Percentiles rank a stretch among this genome's conserved stretches.
Evolutionary conservation across 2,797 vertebrate genomes (phyloP).

Genomic region (Prunella strophiata): DNA sequence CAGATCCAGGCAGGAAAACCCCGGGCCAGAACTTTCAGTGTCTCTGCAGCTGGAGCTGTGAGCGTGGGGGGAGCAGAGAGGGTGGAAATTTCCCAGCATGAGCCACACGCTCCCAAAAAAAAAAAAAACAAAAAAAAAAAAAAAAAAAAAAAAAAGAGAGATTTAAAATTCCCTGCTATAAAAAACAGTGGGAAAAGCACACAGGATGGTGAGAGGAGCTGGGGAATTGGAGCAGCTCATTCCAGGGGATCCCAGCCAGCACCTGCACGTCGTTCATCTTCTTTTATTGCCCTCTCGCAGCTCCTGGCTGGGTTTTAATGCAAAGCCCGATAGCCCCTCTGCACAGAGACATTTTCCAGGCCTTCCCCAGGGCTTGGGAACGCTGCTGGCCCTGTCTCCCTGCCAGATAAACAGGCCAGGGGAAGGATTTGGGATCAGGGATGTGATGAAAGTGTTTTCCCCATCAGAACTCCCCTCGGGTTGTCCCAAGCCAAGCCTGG

Average conservation of each 20-base stretch:
- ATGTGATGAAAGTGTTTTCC: not conserved
- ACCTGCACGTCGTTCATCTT: constrained; percentile 62
- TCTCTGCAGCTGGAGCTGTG: constrained; percentile 8
- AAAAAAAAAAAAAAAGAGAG: too few species aligned
- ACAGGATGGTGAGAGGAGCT: not conserved
- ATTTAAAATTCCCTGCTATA: not conserved
- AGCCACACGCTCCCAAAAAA: not conserved
- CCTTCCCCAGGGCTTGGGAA: not conserved
- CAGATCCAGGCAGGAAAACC: not conserved
- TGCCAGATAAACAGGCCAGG: not conserved
- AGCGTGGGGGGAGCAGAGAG: not conserved
- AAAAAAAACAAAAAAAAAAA: not conserved
- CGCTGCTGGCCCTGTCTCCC: not conserved
- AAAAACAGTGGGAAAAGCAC: not conserved
- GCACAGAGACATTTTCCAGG: constrained; percentile 32
- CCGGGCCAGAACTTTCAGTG: not conserved
- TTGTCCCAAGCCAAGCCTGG: not conserved
- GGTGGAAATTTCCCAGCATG: not conserved
- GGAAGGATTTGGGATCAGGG: not conserved
- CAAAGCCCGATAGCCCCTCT: not conserved
- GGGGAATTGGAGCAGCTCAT: not conserved
- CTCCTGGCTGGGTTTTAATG: not conserved
- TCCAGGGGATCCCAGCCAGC: constrained; percentile 46
- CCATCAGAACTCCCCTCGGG: not conserved
- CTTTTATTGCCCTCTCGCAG: constrained; percentile 47